Base-by-base conservation (phyloP, 2,888 invertebrate species). In the Drosophila longiperda region DNA sequence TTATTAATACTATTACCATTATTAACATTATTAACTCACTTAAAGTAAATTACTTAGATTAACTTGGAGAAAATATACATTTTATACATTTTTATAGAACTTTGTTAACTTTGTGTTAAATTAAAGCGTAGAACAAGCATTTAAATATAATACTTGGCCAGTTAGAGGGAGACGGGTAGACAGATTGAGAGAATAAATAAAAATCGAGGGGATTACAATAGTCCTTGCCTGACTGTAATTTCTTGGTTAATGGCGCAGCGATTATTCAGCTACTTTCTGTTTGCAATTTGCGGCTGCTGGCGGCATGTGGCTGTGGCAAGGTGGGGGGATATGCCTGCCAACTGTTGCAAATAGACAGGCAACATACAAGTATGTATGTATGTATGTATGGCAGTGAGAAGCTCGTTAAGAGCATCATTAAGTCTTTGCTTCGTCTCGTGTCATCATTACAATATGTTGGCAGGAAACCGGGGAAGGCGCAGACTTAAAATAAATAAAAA, bases 401-500 rank as follows among this genome's bases (percentile, higher is more conserved):
- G 59, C 66, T 72, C 78, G 80, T 80, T 78, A 68, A 78, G 69
- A 72, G 78, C 88, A 78, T 85, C 88, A 88, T 85, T 85, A 85
- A 88, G 83, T 73, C 71, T 68, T 69, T 65, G 57, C 48, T n/a
- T 42, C 67, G 55, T 67, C 68, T 52, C 66, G 64, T 66, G 71
- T 62, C 67, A 67, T 77, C 75, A 67, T 62, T 68, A 74, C 60
- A 73, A 79, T 72, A 59, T 64, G 58, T 61, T 53, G 57, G 63
- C 67, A 69, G 79, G 70, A 78, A 73, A 62, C 61, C 61, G 74
- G 72, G 64, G 38, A 29, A 55, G 29, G 66, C 64, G 78, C 80
- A 80, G 82, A 85, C 81, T 80, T 79, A 81, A 85, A 88, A 85
- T 88, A 85, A 85, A 85, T 86, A 88, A 88, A 89, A 86, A 89